A percentile compares a stretch with the other conserved stretches of the same genome.
These are phyloP conservation scores for Oegoconia quadripuncta DNA, from an alignment of 2,888 invertebrate species.

Conservation along the genomic window DNA sequence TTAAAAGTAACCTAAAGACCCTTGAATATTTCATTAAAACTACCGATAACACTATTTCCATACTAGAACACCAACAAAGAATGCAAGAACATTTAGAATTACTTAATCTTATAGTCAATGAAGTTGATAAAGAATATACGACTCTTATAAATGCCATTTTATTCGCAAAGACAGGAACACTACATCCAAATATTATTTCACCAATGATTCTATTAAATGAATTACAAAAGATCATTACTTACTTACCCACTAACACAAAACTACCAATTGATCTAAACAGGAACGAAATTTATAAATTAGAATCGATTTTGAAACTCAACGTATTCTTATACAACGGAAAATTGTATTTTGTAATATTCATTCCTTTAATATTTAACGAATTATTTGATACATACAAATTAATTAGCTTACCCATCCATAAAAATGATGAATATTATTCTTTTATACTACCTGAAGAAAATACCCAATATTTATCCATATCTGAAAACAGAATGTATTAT, in stretches of 20 bases:
- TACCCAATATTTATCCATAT: background rate
- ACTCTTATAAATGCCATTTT: background rate
- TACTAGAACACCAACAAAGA: background rate
- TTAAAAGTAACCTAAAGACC: background rate
- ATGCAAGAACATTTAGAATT: background rate
- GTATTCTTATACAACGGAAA: background rate
- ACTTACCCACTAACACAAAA: background rate
- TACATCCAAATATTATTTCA: background rate
- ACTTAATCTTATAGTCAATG: background rate
- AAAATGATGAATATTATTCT: background rate
- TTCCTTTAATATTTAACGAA: background rate
- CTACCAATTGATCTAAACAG: background rate
- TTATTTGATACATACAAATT: background rate
- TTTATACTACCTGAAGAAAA: conserved; percentile 1
- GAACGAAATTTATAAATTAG: background rate
- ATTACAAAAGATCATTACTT: background rate
- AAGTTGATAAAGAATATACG: background rate
- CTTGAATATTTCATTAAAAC: background rate
- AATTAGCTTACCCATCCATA: conserved; percentile 1
- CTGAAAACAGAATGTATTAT: background rate
- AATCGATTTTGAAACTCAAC: background rate
- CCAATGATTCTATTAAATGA: background rate
- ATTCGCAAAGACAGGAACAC: background rate
- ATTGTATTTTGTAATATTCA: background rate
- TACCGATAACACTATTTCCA: background rate